Evolutionary conservation across 2,797 vertebrate species (phyloP), one percentile per base, ranked within the genome.

Genomic region (Notolepis coatsorum): DNA sequence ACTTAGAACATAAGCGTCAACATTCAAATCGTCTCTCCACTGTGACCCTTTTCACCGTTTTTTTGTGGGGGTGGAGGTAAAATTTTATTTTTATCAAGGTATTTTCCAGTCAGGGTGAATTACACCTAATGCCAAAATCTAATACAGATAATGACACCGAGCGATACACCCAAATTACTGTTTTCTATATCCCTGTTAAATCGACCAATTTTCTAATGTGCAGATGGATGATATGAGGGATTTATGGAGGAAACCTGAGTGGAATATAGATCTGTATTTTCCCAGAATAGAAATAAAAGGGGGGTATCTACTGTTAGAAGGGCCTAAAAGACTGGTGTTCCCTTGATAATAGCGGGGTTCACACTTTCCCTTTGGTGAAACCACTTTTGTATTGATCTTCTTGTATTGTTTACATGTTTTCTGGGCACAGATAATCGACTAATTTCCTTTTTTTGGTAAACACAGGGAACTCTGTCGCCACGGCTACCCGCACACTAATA

Each of bases 331-430:
- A 76, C 7, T 15, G 35, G 73, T 18, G 63, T 61, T 83, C 89
- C 90, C 88, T 65, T 63, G 78, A 59, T 74, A 75, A 74, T 81
- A 58, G 70, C n/a, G 41, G 64, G 75, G 64, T 80, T 90, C 79
- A 66, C 72, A 67, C 78, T 71, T 74, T 47, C 69, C 81, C 86
- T 75, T 89, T 61, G 46, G 81, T 66, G 60, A 84, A 89, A 93
- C 76, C 73, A 72, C 63, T 66, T 93, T 93, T 89, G 86, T 69
- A 93, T 93, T 81, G 92, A 93, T 88, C 75, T 7, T 18, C 45
- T 72, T 89, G 90, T 86, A 89, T 90, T 89, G 85, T 87, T 91
- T 91, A 88, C 87, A 87, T 87, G 88, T 89, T 91, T n/a, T 88
- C 87, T 82, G 81, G 85, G 87, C 84, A 91, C 52, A 81, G 77